A percentile compares a stretch with the other conserved stretches of the same genome.
phyloP scores from a whole-genome alignment of 2,113 vertebrate species.

The Tursiops truncatus region DNA sequence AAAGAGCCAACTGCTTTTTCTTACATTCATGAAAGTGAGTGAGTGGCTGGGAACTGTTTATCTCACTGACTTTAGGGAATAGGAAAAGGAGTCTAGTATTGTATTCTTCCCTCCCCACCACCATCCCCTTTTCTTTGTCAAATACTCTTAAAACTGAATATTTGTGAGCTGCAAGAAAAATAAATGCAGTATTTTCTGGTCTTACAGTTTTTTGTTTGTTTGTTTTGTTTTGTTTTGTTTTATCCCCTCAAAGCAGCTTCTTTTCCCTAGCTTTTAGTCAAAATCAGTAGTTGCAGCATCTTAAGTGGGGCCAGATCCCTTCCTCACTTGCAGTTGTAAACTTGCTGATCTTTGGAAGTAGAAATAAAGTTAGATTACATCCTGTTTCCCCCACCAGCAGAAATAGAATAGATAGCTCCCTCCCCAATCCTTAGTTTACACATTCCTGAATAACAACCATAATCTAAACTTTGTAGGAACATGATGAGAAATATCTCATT shows the following conservation, averaged over 20 bases:
- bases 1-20: conserved; percentile 9
- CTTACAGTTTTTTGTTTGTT: neutral
- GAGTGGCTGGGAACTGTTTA: conserved; percentile 1
- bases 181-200: conserved; percentile 9
- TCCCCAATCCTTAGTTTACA: conserved; percentile 21
- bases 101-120: neutral
- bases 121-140: neutral
- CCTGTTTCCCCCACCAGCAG: conserved; percentile 45
- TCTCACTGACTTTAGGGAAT: neutral
- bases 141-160: conserved; percentile 26
- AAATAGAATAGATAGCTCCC: conserved; percentile 5
- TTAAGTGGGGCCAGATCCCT: conserved; percentile 43
- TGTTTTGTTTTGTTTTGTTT: neutral
- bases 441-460: conserved; percentile 54
- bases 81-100: neutral
- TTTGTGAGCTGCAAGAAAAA: conserved; percentile 56
- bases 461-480: conserved; percentile 13
- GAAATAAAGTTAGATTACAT: conserved; percentile 70
- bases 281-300: conserved; percentile 40
- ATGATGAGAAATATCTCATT: conserved; percentile 35
- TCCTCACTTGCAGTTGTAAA: conserved; percentile 58
- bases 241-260: neutral
- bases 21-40: neutral
- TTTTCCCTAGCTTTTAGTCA: neutral
- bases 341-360: conserved; percentile 59